Evolutionary conservation across 1,140 invertebrate genomes (phyloP).

Genomic region (Agrilus planipennis): DNA sequence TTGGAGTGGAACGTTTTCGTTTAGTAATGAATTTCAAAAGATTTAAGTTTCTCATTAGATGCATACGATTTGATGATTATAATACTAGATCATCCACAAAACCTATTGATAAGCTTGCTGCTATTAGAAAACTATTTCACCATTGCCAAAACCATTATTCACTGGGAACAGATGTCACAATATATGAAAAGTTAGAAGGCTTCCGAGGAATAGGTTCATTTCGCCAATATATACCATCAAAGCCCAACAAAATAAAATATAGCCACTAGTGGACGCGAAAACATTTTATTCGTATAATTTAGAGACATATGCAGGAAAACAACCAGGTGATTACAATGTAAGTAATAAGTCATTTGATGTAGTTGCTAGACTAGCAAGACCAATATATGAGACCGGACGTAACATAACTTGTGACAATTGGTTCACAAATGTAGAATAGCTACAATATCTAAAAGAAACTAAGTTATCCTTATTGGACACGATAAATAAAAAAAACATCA

Average conservation of each 20-base stretch:
- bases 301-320: too few relatives aligned
- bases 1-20: slow-evolving; percentile 7
- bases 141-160: slow-evolving; percentile 7
- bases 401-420: too few relatives aligned
- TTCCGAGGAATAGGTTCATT: slow-evolving; percentile 33
- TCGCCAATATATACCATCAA: slow-evolving; percentile 32
- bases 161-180: neutral
- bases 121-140: slow-evolving; percentile 8
- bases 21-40: slow-evolving; percentile 2
- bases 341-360: too few relatives aligned
- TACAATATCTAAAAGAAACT: too few relatives aligned
- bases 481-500: too few relatives aligned
- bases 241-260: slow-evolving; percentile 27
- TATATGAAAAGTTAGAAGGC: slow-evolving; percentile 27
- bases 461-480: too few relatives aligned
- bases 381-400: too few relatives aligned
- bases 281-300: too few relatives aligned
- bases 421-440: too few relatives aligned
- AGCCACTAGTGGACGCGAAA: too few relatives aligned
- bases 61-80: slow-evolving; percentile 7
- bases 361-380: too few relatives aligned
- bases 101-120: slow-evolving; percentile 6
- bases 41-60: slow-evolving; percentile 5
- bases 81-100: slow-evolving; percentile 4
- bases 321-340: too few relatives aligned